Conservation (phyloP, 2,113 vertebrate species). For the Gymnogyps californianus region DNA sequence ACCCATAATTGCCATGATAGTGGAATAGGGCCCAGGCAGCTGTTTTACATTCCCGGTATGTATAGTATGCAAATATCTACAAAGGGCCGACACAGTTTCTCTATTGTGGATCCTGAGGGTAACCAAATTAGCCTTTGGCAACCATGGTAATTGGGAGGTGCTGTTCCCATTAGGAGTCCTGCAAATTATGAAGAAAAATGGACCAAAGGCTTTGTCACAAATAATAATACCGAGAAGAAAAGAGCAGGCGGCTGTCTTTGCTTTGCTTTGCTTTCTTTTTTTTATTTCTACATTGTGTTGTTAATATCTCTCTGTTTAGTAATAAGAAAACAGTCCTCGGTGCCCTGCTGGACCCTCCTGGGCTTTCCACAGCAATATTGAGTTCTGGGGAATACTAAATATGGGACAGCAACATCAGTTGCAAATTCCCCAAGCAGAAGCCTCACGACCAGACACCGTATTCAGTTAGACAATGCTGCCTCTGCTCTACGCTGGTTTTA, state of each 20-base stretch:
- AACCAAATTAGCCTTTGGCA: conserved; percentile 86
- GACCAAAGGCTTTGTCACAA: conserved; percentile 81
- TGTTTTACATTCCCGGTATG: conserved; percentile 83
- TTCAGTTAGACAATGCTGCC: not conserved
- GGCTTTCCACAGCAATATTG: not conserved
- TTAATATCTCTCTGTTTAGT: conserved; percentile 74
- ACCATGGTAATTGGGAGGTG: conserved; percentile 84
- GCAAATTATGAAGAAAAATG: conserved; percentile 85
- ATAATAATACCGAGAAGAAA: conserved; percentile 81
- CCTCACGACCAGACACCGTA: not conserved
- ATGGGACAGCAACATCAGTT: not conserved
- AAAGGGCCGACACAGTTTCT: conserved; percentile 79
- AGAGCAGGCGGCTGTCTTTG: conserved; percentile 75
- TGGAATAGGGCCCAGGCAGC: conserved; percentile 78
- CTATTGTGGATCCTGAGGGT: conserved; percentile 81
- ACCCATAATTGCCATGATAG: conserved; percentile 81
- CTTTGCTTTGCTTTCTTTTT: conserved; percentile 15
- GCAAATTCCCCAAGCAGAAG: not conserved
- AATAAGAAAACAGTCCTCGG: conserved; percentile 72
- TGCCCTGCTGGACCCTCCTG: conserved; percentile 9
- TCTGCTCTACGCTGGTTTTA: not conserved
- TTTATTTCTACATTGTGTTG: conserved; percentile 74
- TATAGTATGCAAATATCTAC: conserved; percentile 85
- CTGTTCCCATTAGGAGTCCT: conserved; percentile 85
- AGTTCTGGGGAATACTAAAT: conserved; percentile 25